Base-by-base conservation (phyloP, 2,888 invertebrate species). In the Drosophila borborema region DNA sequence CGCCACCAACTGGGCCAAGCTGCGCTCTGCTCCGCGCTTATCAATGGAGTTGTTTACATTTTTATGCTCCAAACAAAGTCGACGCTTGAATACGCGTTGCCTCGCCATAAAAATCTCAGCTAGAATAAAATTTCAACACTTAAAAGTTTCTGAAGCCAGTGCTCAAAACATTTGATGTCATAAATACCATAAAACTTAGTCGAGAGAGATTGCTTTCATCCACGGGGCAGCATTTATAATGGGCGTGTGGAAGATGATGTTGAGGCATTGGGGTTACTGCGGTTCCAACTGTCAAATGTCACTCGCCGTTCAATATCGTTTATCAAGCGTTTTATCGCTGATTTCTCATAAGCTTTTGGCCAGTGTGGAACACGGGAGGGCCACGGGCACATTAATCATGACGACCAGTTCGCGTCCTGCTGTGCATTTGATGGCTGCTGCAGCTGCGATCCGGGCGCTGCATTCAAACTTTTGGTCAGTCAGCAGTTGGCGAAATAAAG, bases 51-150 rank as follows among this genome's bases (percentile, higher is more conserved):
- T 84, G 87, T 85, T 86, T 80, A 85, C 82, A 79, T 86, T 79
- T 82, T 84, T 69, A 72, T 74, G 73, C 59, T 46, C 31, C 54
- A 60, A 74, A 72, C 73, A 85, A 71, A 56, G 46, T 53, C 58
- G 60, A 34, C 68, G 65, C 45, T 60, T 64, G 64, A 74, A 51
- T 49, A 63, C n/a, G 43, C 40, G 46, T 55, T 6, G 28, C 4
- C 28, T 6, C 36, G 66, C 49, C 55, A 80, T 77, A 70, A 81
- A 89, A 73, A 68, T 73, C 81, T 55, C 74, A 64, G 81, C 69
- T 49, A 77, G 88, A 73, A 77, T 78, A 74, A 63, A 75, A 65
- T 82, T 82, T 85, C 80, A 75, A 89, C 82, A 87, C 86, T 87
- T 85, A 70, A 67, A 69, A 67, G 53, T 59, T 43, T 46, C 10